Evolutionary conservation across 2,113 vertebrate genomes (phyloP), one percentile per base, ranked within the genome.

Genomic region (Pongo abelii): DNA sequence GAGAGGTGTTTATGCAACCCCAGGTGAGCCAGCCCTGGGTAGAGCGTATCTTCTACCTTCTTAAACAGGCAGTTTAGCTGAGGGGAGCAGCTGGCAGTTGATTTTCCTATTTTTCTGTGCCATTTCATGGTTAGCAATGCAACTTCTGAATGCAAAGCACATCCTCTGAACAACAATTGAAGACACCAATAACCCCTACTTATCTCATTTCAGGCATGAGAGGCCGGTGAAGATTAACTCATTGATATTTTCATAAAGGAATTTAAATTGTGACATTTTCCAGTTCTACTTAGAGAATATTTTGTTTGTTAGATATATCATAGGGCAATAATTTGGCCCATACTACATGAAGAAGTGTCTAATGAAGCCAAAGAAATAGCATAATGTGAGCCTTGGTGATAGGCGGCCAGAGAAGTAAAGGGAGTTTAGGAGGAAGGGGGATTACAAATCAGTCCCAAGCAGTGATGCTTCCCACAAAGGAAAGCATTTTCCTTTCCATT

Each of bases 261-360:
- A 25, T 23, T 87, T n/a, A 89, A 61, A 17, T 57, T 81, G 27
- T 89, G 75, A 43, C 16, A 30, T 78, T 86, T 67, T 11, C 30
- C 12, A 69, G 43, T 52, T 96, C 57, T 70, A n/a, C 23, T 78
- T 55, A 8, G 88, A 77, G 43, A 81, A 88, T 27, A 75, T 43
- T 78, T 91, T 87, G 52, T 79, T 88, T 70, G 13, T 48, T 89
- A 70, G 35, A 20, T 84, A 48, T 85, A 55, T 77, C 4, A 64
- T 0, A 46, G 23, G 67, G 35, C 13, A 20, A 43, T 74, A 67
- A 61, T 72, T 50, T 78, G 23, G 23, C 57, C 78, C 57, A 55
- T 88, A 35, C 77, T 75, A 30, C 25, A 32, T 55, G 25, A 40
- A 86, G 20, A 48, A 79, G 38, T 48, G 2, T 38, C 70, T 80